phyloP scores from a whole-genome alignment of 2,113 vertebrate species.

The Chunga burmeisteri region DNA sequence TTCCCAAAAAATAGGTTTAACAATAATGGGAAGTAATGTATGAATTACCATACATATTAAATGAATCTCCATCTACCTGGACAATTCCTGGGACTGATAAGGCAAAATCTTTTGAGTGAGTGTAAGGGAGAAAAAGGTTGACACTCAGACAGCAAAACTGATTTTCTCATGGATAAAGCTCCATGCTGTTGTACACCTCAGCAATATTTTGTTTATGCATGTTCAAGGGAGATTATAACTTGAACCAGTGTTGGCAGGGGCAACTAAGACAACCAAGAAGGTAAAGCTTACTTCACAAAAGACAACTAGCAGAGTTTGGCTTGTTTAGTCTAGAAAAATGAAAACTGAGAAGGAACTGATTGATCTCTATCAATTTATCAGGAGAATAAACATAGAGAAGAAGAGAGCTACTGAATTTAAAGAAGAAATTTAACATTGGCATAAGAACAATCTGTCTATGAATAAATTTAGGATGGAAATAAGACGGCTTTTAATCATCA shows the following conservation, averaged over 20 bases:
- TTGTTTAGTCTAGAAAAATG: neutral
- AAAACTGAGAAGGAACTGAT: neutral
- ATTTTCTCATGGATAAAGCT: neutral
- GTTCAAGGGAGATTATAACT: neutral
- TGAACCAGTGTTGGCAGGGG: fast-evolving
- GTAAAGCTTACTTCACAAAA: neutral
- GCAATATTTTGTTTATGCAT: neutral
- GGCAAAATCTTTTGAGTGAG: neutral
- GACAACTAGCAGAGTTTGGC: neutral
- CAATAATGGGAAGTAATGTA: neutral
- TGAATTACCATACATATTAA: neutral
- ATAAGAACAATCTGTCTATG: neutral
- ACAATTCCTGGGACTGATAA: neutral
- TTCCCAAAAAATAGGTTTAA: neutral
- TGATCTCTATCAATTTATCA: neutral
- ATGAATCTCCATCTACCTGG: neutral
- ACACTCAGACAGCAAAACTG: neutral
- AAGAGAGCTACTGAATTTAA: neutral
- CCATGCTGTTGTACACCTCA: neutral
- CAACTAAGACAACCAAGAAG: neutral
- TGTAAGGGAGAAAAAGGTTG: neutral
- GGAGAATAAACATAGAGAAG: neutral
- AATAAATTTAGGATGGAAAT: neutral
- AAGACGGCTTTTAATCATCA: neutral
- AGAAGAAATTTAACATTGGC: neutral